Evolutionary conservation across 2,888 invertebrate species (phyloP), one percentile per base, ranked within the genome.

Genomic region (Pollenia angustigena): DNA sequence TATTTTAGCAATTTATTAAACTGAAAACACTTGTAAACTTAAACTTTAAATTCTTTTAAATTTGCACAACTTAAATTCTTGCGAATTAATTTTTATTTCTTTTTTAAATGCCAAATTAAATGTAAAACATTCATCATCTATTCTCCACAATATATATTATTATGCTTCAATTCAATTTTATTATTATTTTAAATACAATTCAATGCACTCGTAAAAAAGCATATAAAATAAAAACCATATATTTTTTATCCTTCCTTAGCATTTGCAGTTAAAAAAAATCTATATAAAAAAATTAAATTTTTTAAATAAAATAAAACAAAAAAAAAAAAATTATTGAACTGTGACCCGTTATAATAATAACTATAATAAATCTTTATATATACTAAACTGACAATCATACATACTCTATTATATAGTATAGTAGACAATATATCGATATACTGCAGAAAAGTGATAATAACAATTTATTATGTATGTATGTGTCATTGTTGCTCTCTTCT

Each of bases 391-490:
- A 54, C 12, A 60, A 9, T 40, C 7, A 54, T 18, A 46, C 23
- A 42, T 14, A 42, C 23, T 40, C 6, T 10, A 16, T 14, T 16
- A 18, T 40, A 10, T 40, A 52, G 18, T 16, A 66, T 16, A 72
- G 69, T 8, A 69, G 74, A 75, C 82, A 76, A 83, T 87, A 87
- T 83, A 87, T 87, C 88, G 88, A 88, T 88, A 85, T 88, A 90
- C 91, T 91, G 92, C 91, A 91, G 89, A 90, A 90, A 90, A 90
- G 92, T 91, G 91, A 92, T 92, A 91, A 91, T 91, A 91, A 92
- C 91, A 91, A 92, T 91, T 91, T 92, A 92, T 91, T 85, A 74
- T 84, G 76, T 86, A 71, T 72, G 66, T 85, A 66, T 81, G 56
- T 85, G 79, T 85, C 60, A 40, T 78, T 75, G 76, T 46, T 64